A percentile compares a stretch with the other conserved stretches of the same genome.
Conservation (phyloP, 2,113 vertebrate species). For the Penelope pileata region DNA sequence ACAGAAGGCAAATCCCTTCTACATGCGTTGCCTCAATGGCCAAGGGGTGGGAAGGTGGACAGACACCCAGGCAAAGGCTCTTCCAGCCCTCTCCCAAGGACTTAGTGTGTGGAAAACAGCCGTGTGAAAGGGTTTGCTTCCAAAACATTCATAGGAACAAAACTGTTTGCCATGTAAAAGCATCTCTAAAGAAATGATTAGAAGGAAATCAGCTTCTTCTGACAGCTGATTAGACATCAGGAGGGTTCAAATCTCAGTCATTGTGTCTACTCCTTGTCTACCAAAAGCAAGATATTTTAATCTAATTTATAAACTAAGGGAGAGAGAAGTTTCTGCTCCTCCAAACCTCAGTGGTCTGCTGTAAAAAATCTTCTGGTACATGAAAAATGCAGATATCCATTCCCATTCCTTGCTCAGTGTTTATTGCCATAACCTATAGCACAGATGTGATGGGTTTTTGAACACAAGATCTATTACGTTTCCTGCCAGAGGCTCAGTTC, state of each 20-base stretch:
- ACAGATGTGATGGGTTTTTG: conserved; percentile 37
- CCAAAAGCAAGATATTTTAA: not conserved
- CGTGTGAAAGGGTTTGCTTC: not conserved
- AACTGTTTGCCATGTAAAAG: not conserved
- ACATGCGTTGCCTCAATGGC: not conserved
- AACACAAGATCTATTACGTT: conserved; percentile 26
- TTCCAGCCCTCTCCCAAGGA: not conserved
- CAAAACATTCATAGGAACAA: not conserved
- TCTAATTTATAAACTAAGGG: not conserved
- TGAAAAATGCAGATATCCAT: not conserved
- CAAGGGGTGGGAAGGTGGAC: not conserved
- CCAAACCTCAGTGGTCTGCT: not conserved
- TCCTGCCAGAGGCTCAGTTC: conserved; percentile 31
- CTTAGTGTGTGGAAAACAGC: not conserved
- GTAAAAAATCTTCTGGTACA: not conserved
- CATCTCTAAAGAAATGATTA: not conserved
- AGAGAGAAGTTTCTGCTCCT: not conserved
- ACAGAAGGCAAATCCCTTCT: not conserved
- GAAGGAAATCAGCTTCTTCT: conserved; percentile 4
- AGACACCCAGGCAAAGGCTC: not conserved
- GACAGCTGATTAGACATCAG: not conserved
- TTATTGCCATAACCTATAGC: not conserved
- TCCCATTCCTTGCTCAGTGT: not conserved
- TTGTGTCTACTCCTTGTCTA: not conserved
- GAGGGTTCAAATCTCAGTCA: not conserved